phyloP scores from a whole-genome alignment of 2,797 vertebrate species.

The Dipus sagitta region DNA sequence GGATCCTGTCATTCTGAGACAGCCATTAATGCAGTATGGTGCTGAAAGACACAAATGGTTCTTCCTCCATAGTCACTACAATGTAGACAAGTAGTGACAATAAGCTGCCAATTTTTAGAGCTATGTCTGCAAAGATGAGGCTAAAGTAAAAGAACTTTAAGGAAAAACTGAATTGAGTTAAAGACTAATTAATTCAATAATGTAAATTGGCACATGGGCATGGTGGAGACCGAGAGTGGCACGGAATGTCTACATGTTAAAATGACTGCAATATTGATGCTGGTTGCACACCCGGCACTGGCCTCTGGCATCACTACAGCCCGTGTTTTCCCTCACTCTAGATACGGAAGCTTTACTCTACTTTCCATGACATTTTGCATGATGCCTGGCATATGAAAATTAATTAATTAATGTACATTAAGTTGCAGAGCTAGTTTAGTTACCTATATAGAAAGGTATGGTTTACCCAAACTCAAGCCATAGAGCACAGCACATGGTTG shows the following conservation, averaged over 20 bases:
- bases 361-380: neutral
- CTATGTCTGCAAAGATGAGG: neutral
- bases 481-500: too few species aligned
- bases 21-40: neutral
- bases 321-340: neutral
- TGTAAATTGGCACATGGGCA: neutral
- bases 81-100: neutral
- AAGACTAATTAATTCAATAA: neutral
- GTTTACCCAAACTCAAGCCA: neutral
- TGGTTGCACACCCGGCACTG: neutral
- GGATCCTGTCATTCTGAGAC: neutral
- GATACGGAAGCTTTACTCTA: neutral
- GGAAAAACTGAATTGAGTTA: neutral
- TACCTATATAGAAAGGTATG: neutral
- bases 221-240: neutral
- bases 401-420: neutral
- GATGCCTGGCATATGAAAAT: neutral
- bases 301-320: too few species aligned
- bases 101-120: neutral
- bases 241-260: neutral
- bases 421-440: neutral
- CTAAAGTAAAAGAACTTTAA: neutral
- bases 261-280: neutral
- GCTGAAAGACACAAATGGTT: neutral
- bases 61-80: neutral